phyloP scores from a whole-genome alignment of 2,797 vertebrate species.

The Crax fasciolata region DNA sequence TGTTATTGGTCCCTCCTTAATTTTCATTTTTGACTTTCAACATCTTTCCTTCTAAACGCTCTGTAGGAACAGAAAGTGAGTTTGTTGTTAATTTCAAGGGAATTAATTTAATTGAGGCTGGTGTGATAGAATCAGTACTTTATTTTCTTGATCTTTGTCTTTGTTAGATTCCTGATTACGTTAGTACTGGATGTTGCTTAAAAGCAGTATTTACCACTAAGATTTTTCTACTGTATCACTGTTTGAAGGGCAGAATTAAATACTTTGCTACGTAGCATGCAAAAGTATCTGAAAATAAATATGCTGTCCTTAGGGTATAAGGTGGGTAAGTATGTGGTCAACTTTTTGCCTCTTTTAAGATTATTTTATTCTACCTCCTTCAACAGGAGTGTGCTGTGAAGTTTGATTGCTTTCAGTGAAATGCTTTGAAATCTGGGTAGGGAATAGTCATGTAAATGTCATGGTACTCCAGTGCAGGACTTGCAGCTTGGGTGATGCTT shows the following conservation, averaged over 20 bases:
- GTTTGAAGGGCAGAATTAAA: neutral
- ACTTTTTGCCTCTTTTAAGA: neutral
- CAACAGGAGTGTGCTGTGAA: neutral
- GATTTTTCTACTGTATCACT: neutral
- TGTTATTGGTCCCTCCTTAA: neutral
- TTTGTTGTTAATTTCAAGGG: neutral
- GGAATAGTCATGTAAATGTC: neutral
- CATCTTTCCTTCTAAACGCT: rapidly evolving
- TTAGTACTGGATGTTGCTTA: neutral
- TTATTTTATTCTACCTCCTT: conserved; percentile 1
- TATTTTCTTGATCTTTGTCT: neutral
- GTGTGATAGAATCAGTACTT: neutral
- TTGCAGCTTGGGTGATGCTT: neutral
- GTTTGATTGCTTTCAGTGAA: conserved; percentile 18
- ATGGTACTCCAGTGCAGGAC: neutral
- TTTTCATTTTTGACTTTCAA: neutral
- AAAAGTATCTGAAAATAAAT: neutral
- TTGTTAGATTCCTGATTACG: neutral
- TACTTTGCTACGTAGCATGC: neutral
- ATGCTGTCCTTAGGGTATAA: neutral
- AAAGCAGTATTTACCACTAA: neutral
- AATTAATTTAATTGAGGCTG: neutral
- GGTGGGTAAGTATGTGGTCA: neutral
- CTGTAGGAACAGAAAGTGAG: neutral
- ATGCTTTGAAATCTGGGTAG: neutral